These are phyloP conservation scores for Sminthopsis crassicaudata DNA, from an alignment of 2,113 vertebrate species.

Conservation along the genomic window DNA sequence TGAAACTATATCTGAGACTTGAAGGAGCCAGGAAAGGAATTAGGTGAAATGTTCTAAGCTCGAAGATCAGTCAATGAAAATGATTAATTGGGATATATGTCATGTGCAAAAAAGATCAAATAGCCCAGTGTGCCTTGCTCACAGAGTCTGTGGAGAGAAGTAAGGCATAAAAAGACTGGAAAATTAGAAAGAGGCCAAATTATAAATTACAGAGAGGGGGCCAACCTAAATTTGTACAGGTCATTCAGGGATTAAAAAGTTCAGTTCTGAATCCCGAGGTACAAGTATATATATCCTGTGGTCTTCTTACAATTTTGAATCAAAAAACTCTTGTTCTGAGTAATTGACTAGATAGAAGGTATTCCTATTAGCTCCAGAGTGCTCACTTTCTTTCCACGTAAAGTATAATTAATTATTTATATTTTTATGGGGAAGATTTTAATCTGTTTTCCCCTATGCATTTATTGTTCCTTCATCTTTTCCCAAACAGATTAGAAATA, in stretches of 20 bases:
- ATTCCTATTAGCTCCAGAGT: not conserved
- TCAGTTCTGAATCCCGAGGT: not conserved
- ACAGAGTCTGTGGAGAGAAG: not conserved
- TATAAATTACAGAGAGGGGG: not conserved
- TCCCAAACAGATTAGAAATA: not conserved
- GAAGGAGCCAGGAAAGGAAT: not conserved
- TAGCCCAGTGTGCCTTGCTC: not conserved
- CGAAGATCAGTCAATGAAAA: not conserved
- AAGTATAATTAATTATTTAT: not conserved
- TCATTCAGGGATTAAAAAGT: not conserved
- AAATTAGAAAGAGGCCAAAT: not conserved
- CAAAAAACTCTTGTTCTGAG: not conserved
- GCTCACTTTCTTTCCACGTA: not conserved
- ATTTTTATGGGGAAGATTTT: not conserved
- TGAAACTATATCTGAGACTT: not conserved
- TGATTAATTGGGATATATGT: not conserved
- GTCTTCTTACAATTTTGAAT: not conserved
- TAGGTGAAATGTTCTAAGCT: not conserved
- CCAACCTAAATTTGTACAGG: not conserved
- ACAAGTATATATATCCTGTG: not conserved
- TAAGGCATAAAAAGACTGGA: not conserved
- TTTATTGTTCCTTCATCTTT: not conserved
- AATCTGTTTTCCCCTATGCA: not conserved
- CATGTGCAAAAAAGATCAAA: not conserved
- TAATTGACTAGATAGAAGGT: not conserved